A percentile compares a stretch with the other conserved stretches of the same genome.
Conservation (phyloP, 2,797 vertebrate species). For the Perodicticus potto region DNA sequence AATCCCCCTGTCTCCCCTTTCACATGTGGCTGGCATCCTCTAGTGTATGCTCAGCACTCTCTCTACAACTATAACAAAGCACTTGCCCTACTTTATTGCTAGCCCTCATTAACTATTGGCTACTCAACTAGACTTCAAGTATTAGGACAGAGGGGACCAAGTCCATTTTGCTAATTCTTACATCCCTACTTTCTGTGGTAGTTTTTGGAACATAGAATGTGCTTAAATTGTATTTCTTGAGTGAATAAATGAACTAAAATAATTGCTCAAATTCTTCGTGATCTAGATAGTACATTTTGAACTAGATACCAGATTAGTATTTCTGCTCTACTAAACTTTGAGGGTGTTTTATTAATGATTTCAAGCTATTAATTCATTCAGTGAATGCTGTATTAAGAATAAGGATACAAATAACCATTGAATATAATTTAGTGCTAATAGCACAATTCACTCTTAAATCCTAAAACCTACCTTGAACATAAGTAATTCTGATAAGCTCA, state of each 20-base stretch:
- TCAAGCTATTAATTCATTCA: neutral
- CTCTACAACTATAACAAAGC: neutral
- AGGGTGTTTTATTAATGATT: neutral
- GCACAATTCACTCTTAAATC: neutral
- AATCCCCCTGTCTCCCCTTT: neutral
- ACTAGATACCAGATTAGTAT: neutral
- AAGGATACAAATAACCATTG: neutral
- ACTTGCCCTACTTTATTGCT: neutral
- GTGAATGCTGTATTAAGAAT: neutral
- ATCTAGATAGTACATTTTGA: neutral
- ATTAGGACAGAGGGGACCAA: neutral
- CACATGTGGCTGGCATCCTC: too few species aligned
- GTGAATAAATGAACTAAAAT: neutral
- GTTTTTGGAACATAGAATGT: neutral
- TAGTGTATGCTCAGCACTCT: neutral
- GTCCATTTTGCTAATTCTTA: neutral
- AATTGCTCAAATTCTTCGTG: slow-evolving; percentile 26
- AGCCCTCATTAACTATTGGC: neutral
- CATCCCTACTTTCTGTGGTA: neutral
- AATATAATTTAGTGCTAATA: neutral
- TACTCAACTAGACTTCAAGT: neutral
- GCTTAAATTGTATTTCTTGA: neutral
- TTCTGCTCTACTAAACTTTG: neutral
- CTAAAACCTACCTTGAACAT: neutral
- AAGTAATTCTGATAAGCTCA: neutral